These are phyloP conservation scores for Mus spretus DNA, from an alignment of 2,797 vertebrate species.

Conservation along the genomic window DNA sequence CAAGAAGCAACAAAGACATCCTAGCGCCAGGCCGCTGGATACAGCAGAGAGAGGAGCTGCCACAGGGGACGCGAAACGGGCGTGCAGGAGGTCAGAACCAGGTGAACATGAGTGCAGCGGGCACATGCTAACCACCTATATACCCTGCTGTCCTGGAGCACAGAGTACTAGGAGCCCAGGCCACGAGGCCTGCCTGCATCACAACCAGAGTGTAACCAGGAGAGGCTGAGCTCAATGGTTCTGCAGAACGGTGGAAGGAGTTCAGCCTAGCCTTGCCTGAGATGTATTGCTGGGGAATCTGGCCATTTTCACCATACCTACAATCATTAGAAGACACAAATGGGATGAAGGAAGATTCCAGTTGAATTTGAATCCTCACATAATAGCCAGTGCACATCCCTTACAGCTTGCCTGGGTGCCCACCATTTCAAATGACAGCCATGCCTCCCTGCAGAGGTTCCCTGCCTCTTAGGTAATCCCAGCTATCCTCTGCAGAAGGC, in stretches of 20 bases:
- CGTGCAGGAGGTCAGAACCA: slow-evolving; percentile 82
- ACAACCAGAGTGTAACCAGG: neutral
- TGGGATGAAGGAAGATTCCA: neutral
- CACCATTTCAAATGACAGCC: neutral
- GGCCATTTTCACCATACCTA: slow-evolving; percentile 91
- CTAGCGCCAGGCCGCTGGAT: slow-evolving; percentile 48
- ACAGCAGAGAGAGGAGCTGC: slow-evolving; percentile 71
- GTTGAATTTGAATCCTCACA: accelerated
- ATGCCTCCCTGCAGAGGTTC: too few relatives aligned
- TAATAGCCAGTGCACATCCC: neutral
- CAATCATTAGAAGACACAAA: slow-evolving; percentile 80
- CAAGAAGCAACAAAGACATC: slow-evolving; percentile 60
- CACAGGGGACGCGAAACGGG: slow-evolving; percentile 87
- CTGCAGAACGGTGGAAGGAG: slow-evolving; percentile 80
- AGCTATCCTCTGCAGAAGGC: accelerated
- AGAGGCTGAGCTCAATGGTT: slow-evolving; percentile 67
- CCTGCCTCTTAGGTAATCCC: neutral
- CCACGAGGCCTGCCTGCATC: neutral
- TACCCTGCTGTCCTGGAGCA: slow-evolving; percentile 65
- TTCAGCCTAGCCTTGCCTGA: slow-evolving; percentile 87
- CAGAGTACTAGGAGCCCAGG: slow-evolving; percentile 63
- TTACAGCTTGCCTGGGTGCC: neutral
- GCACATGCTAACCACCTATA: slow-evolving; percentile 48
- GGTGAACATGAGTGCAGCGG: neutral
- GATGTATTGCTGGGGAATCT: slow-evolving; percentile 93